Evolutionary conservation across 2,113 vertebrate genomes (phyloP), one percentile per base, ranked within the genome.

Genomic region (Polypterus bichir): DNA sequence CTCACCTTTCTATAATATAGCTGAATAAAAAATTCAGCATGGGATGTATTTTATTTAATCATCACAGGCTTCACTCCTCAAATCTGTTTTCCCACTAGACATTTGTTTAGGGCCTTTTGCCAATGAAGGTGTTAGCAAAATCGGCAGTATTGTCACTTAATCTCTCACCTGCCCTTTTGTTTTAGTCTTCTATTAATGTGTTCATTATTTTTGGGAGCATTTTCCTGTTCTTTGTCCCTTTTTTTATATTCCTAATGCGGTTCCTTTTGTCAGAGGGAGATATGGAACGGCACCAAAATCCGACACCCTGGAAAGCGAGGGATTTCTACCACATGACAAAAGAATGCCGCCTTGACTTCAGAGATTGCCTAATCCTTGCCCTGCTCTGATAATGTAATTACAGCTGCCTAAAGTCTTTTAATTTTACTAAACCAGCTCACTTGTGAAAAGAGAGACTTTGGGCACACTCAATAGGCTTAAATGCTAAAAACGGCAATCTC

Each of bases 311-410:
- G 85, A 87, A 91, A 87, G 87, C 87, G 81, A 84, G 89, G 91
- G 89, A 89, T 94, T 94, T 91, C 83, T 81, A 84, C 81, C 78
- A 77, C 62, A 70, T 80, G 86, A 97, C 96, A 98, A 99, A 94
- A 93, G 95, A 97, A 87, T 80, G 86, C 87, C 81, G 89, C 84
- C 89, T 92, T 97, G 93, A 97, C 96, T 95, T 90, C 86, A 91
- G 91, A 89, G 94, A 98, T 98, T 97, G 94, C 85, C 89, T 99
- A 97, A 99, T 98, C 96, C 96, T 84, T 79, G 88, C 88, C 68
- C 75, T 77, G 88, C 91, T 93, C 91, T 93, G 95, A 97, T 97
- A 99, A 98, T 97, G 92, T 99, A 97, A 98, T 97, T 97, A 98
- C 91, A 84, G 89, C 91, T 87, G 91, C 92, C 90, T 95, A 91